phyloP scores from a whole-genome alignment of 1,140 invertebrate species.

The Oedothorax gibbosus region DNA sequence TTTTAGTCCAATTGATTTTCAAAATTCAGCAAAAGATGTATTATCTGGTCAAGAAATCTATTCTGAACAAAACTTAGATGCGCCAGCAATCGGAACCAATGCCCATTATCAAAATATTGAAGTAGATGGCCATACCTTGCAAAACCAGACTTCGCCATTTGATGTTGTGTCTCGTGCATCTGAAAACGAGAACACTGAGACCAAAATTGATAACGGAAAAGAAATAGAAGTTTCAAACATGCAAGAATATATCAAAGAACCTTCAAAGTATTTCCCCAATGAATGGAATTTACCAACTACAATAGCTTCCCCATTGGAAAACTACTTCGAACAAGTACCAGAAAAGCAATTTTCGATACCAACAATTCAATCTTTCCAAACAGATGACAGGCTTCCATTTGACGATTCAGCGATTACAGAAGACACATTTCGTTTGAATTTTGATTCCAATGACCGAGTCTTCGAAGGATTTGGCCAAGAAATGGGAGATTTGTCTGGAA shows the following conservation, averaged over 20 bases:
- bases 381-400: too few relatives aligned
- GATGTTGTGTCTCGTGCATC: background rate
- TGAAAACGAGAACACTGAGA: too few relatives aligned
- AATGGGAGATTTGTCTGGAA: constrained; percentile 4
- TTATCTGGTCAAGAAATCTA: background rate
- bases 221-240: background rate
- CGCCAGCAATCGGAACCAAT: background rate
- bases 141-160: background rate
- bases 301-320: too few relatives aligned
- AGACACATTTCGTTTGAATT: too few relatives aligned
- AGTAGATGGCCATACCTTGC: background rate
- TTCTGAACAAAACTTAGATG: background rate
- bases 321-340: too few relatives aligned
- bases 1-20: background rate
- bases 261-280: background rate
- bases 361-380: too few relatives aligned
- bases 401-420: too few relatives aligned
- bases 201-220: too few relatives aligned
- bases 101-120: background rate
- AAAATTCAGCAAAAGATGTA: background rate
- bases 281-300: too few relatives aligned
- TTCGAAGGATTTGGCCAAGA: background rate
- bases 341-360: too few relatives aligned
- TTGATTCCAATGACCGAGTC: too few relatives aligned
- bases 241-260: background rate